phyloP scores from a whole-genome alignment of 2,888 invertebrate species.

The Gisinianus flammeolus region DNA sequence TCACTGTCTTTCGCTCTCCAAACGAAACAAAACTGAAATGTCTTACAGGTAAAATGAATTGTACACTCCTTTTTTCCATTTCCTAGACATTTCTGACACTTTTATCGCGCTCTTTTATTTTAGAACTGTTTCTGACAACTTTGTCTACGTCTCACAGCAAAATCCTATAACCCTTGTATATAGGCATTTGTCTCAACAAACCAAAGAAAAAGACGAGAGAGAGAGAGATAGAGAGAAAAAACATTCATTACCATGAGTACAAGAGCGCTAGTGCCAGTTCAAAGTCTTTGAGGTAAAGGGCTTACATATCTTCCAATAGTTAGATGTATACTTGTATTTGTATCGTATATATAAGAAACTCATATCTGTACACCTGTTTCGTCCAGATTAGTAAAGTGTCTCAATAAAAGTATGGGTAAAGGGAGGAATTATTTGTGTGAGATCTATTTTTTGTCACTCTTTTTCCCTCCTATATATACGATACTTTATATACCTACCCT shows the following conservation, averaged over 20 bases:
- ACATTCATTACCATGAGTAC: no score
- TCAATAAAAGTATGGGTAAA: neutral
- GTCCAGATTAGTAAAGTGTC: slow-evolving; percentile 10
- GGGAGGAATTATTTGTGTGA: slow-evolving; percentile 5
- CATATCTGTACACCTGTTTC: slow-evolving; percentile 14
- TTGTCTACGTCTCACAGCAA: neutral
- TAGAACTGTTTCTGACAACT: slow-evolving; percentile 39
- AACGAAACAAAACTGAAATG: neutral
- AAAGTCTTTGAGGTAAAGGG: no score
- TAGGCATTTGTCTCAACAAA: no score
- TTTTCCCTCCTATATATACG: no score
- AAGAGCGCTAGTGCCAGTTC: no score
- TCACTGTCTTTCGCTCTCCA: neutral
- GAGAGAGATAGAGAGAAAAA: no score
- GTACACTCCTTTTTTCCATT: slow-evolving; percentile 38
- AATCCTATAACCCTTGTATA: no score
- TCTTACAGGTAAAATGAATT: slow-evolving; percentile 32
- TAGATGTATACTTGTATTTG: neutral
- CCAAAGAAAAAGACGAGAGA: no score
- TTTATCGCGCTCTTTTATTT: slow-evolving; percentile 42
- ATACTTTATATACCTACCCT: neutral
- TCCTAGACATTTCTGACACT: slow-evolving; percentile 46
- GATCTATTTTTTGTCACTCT: slow-evolving; percentile 20
- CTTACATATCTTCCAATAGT: no score
- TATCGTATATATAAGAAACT: no score